Percentiles rank a stretch among this genome's conserved stretches.
Conservation (phyloP, 2,888 invertebrate genomes). For the Resseliella maxima region DNA sequence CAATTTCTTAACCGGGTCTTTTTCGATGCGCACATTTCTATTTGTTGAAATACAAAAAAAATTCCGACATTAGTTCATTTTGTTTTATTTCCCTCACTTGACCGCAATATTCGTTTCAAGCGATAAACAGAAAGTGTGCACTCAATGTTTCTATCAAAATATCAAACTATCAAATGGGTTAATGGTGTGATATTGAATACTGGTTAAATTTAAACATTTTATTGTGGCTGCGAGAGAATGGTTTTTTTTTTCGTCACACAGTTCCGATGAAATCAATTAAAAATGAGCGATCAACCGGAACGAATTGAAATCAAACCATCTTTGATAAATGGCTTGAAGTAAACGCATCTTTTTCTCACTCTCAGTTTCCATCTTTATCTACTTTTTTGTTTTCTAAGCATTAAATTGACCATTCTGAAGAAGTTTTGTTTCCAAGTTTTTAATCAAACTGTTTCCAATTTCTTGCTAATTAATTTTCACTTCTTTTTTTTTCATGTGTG, state of each 20-base stretch:
- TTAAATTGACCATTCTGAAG: not conserved
- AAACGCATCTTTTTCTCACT: not conserved
- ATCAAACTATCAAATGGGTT: constrained; percentile 38
- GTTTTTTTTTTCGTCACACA: not conserved
- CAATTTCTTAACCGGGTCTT: no score
- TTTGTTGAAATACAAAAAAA: no score
- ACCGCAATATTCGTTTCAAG: not conserved
- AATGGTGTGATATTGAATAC: constrained; percentile 30
- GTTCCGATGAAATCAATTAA: constrained; percentile 39
- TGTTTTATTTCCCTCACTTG: not conserved
- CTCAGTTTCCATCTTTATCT: not conserved
- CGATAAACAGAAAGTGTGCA: not conserved
- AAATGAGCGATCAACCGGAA: constrained; percentile 33
- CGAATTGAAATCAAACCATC: constrained; percentile 29
- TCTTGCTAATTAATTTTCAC: not conserved
- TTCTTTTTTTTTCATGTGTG: not conserved
- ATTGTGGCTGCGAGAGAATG: not conserved
- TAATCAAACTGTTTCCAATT: constrained; percentile 35
- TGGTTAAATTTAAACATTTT: not conserved
- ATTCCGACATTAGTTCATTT: no score
- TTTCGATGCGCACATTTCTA: no score
- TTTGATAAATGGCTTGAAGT: constrained; percentile 22
- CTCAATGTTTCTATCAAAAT: constrained; percentile 25
- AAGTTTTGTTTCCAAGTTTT: constrained; percentile 9
- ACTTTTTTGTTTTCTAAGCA: not conserved